Base-by-base conservation (phyloP, 2,888 invertebrate genomes). In the Torymus aiolomorphi region DNA sequence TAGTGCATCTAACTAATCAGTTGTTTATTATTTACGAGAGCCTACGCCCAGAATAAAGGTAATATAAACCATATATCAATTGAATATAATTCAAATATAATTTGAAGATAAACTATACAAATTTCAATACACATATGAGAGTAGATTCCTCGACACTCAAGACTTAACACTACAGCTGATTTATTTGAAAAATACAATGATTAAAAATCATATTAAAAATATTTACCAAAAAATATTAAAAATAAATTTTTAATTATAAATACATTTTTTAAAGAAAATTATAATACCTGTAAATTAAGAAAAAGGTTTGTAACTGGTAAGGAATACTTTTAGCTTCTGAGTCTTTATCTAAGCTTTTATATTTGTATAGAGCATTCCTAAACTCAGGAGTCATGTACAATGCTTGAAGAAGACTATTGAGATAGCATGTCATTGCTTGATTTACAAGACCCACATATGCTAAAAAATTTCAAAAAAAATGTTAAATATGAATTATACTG, bases 361-460 rank as follows among this genome's bases (percentile, higher is more conserved):
- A 96, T 95, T 94, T 94, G 89, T 97, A 97, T 52, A 97, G 91
- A 2, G 96, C 96, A 91, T 97, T 97, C 57, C 97, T 92, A 89
- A 97, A 97, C 90, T 97, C 97, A 0, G 97, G 97, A 1, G 97
- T 97, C 96, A 97, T 97, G 88, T 93, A 97, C 5, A 97, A 91
- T 0, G 97, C 95, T 91, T 97, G 97, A 31, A 97, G 91, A 65
- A 97, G 91, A 90, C 96, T 96, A 91, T 97, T 97, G 78, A 97
- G 92, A 89, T 97, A 97, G 88, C 97, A 97, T 0, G 97, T 97
- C 97, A 97, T 97, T 0, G 97, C 97, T 90, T 97, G 96, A 90
- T 97, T 97, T 11, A 96, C 96, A 70, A 97, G 91, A 54, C 96
- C 97, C 12, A 96, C 95, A 89, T 95, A 96, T 80, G 91, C 82